Evolutionary conservation across 2,888 invertebrate species (phyloP), one percentile per base, ranked within the genome.

Genomic region (Graphium colonna): DNA sequence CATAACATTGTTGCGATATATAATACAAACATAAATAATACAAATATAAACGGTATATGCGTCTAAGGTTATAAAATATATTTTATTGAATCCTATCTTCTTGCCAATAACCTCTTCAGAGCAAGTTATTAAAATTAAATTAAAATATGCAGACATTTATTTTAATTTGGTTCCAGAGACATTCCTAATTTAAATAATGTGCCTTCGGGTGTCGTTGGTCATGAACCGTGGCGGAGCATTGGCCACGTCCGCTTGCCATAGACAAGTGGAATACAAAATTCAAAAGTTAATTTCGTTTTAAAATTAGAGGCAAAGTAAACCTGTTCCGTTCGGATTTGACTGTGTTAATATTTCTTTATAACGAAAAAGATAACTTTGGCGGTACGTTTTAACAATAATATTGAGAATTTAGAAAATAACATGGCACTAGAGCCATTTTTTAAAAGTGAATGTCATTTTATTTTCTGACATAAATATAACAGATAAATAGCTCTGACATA

Each of bases 271-370:
- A 17, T 41, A 12, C 40, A 1, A 41, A 26, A 36, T 38, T 33
- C 28, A 36, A 36, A 46, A 52, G 9, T 16, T 15, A 42, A 53
- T 53, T 53, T 40, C 43, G n/a, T 43, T 53, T 52, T 53, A 12
- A 48, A 43, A 43, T 48, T 31, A 16, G 28, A 17, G 26, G 43
- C 43, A 44, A 44, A 31, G 39, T 38, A 53, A 53, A 21, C 18
- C 43, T 17, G 52, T 48, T 38, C 12, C 5, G 15, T 26, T 38
- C 21, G 9, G 18, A 21, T 31, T 47, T 38, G 13, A 47, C n/a
- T 13, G 12, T 36, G 15, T 47, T 38, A 21, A 38, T 38, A 39
- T 16, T 15, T 28, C 1, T 1, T 44, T 44, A n/a, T 36, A 36
- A 12, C 3, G 12, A n/a, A 33, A 33, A 2, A 21, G 5, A 21